A percentile compares a stretch with the other conserved stretches of the same genome.
Conservation (phyloP, 1,140 invertebrate species). For the Trachymyrmex septentrionalis region DNA sequence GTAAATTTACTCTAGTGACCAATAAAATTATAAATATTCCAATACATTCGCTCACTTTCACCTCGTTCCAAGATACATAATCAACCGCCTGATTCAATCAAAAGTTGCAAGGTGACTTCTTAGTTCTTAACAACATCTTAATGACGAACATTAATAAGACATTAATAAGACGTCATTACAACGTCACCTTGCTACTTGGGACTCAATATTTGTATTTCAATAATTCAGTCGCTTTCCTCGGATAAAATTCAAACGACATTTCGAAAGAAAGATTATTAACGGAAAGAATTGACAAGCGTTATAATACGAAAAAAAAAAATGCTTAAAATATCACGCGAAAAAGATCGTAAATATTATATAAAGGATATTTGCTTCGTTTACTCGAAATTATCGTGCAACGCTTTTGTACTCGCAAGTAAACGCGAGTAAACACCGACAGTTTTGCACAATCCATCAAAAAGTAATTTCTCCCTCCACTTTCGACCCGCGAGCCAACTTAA, state of each 20-base stretch:
- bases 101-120: no score
- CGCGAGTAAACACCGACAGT: not conserved
- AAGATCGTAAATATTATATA: not conserved
- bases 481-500: constrained; percentile 16
- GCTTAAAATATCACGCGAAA: not conserved
- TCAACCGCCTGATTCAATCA: no score
- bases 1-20: no score
- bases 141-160: no score
- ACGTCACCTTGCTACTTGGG: no score
- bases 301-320: not conserved
- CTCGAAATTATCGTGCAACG: not conserved
- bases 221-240: not conserved
- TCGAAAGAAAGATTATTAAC: constrained; percentile 8
- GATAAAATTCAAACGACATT: not conserved
- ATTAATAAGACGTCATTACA: no score
- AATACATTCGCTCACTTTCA: no score
- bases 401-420: not conserved
- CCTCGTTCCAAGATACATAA: no score
- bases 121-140: no score
- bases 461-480: constrained; percentile 18
- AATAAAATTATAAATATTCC: no score
- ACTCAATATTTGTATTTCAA: no score
- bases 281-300: not conserved
- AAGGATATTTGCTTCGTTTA: not conserved
- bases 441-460: constrained; percentile 17